A percentile compares a stretch with the other conserved stretches of the same genome.
phyloP scores from a whole-genome alignment of 1,140 invertebrate species.

The Chironomus striatipennis region DNA sequence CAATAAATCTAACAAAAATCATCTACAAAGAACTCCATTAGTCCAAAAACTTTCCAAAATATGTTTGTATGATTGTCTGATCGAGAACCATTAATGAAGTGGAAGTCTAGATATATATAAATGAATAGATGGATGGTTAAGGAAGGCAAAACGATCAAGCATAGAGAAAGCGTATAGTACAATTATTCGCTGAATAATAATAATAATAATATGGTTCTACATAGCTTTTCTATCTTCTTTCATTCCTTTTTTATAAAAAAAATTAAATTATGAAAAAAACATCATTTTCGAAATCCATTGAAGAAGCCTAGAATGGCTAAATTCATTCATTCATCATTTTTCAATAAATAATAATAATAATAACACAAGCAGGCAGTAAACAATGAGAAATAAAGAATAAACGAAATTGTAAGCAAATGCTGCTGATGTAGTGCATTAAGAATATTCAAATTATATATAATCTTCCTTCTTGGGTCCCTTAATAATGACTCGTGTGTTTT shows the following conservation, averaged over 20 bases:
- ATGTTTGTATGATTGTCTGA: neutral
- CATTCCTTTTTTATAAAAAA: too few species aligned
- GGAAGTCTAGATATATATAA: constrained; percentile 7
- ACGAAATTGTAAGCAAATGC: constrained; percentile 4
- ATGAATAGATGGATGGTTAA: too few species aligned
- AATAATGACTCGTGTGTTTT: neutral
- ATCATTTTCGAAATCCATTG: neutral
- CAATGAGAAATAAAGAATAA: neutral
- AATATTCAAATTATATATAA: constrained; percentile 15
- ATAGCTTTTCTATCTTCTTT: neutral
- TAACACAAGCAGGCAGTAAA: neutral
- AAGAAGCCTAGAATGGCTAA: constrained; percentile 3
- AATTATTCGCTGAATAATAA: neutral
- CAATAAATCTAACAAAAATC: too few species aligned
- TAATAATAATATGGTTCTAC: neutral
- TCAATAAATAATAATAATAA: neutral
- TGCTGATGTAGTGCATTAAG: neutral
- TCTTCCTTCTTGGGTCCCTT: constrained; percentile 3
- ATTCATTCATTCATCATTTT: constrained; percentile 14
- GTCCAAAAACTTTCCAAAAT: too few species aligned
- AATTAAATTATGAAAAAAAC: too few species aligned
- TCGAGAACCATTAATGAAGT: constrained; percentile 3
- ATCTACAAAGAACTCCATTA: too few species aligned
- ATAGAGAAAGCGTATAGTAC: too few species aligned
- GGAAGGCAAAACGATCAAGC: too few species aligned